Percentiles rank a stretch among this genome's conserved stretches.
These are phyloP conservation scores for Elysia crispata DNA, from an alignment of 2,888 invertebrate species.

Conservation along the genomic window DNA sequence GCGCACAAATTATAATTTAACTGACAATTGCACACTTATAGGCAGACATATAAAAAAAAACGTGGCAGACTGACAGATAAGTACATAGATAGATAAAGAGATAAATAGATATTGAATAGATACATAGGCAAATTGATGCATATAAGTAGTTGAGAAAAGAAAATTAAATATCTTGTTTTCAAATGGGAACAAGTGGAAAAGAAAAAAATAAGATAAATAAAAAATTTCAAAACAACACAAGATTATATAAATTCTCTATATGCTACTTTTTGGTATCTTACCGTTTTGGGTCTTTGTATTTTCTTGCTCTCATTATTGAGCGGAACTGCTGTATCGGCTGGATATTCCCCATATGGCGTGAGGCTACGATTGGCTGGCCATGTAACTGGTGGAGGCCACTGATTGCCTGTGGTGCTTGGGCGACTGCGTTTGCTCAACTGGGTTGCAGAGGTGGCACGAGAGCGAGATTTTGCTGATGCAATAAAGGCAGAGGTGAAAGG, in stretches of 20 bases:
- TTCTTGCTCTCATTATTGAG: conserved; percentile 64
- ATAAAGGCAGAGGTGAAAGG: background rate
- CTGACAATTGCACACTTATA: too few species aligned
- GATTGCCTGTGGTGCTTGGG: conserved; percentile 55
- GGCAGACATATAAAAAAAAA: too few species aligned
- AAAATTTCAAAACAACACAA: background rate
- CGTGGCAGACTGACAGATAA: too few species aligned
- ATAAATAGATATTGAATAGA: too few species aligned
- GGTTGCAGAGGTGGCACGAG: conserved; percentile 62
- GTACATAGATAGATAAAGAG: too few species aligned
- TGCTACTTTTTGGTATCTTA: conserved; percentile 53
- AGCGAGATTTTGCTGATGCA: conserved; percentile 48
- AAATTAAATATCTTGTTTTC: too few species aligned
- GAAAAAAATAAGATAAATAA: background rate
- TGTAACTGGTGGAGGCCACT: conserved; percentile 68
- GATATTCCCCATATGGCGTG: conserved; percentile 62
- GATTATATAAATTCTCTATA: background rate
- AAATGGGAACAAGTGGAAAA: too few species aligned
- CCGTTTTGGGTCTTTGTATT: conserved; percentile 74
- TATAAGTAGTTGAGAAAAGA: too few species aligned
- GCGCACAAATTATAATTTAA: too few species aligned
- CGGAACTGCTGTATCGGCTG: conserved; percentile 9
- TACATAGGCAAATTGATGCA: too few species aligned
- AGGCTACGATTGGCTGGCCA: conserved; percentile 68
- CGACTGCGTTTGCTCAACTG: conserved; percentile 58